Conservation (phyloP, 2,113 vertebrate species). For the Miniopterus natalensis region DNA sequence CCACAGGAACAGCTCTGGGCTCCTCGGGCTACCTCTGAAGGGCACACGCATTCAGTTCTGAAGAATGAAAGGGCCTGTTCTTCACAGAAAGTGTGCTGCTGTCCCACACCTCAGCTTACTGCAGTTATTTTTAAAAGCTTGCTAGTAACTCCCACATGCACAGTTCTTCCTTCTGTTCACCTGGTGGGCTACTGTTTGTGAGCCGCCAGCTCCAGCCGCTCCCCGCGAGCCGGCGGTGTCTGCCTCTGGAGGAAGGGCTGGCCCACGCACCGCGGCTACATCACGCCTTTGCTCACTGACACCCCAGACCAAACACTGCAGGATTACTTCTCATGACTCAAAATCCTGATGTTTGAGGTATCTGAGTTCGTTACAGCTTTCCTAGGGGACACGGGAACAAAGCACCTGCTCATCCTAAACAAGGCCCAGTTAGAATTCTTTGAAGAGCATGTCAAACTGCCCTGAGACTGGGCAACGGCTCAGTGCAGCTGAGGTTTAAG, state of each 20-base stretch:
- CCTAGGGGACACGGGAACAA: neutral
- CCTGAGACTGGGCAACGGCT: neutral
- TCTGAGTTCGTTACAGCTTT: too few relatives aligned
- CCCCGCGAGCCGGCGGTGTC: neutral
- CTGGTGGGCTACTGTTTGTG: neutral
- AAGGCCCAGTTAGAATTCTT: neutral
- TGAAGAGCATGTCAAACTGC: neutral
- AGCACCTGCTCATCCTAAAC: neutral
- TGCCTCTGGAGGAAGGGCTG: neutral
- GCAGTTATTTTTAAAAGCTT: neutral
- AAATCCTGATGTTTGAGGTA: neutral
- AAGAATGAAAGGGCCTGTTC: neutral
- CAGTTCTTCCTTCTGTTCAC: neutral
- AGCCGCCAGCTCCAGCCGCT: neutral
- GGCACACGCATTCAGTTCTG: neutral
- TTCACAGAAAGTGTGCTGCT: neutral
- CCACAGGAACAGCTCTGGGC: too few relatives aligned
- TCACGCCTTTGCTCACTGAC: neutral
- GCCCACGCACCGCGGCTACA: accelerated
- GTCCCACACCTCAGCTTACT: neutral
- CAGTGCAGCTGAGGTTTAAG: neutral
- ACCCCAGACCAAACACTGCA: neutral
- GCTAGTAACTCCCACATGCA: too few relatives aligned
- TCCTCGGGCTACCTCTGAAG: neutral
- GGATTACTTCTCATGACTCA: neutral